Percentiles rank a stretch among this genome's conserved stretches.
Evolutionary conservation across 1,140 invertebrate species (phyloP).

Genomic region (Ceratina japonica): DNA sequence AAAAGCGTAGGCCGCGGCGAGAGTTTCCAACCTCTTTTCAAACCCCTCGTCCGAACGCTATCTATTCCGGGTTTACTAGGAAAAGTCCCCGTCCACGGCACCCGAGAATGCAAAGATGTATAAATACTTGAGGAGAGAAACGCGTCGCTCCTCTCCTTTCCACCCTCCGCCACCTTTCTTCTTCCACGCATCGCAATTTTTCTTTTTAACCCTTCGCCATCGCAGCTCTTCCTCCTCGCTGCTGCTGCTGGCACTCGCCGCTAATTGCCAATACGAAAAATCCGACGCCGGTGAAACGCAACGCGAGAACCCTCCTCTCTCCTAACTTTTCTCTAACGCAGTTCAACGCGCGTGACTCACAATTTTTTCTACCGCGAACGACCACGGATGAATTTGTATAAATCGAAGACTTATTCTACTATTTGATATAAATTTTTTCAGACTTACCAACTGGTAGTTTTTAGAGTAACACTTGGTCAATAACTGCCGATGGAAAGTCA

Average conservation of each 20-base stretch:
- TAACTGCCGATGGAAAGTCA: too few relatives aligned
- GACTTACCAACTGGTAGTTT: too few relatives aligned
- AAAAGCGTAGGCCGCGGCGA: background rate
- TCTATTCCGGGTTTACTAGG: conserved; percentile 73
- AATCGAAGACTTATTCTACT: background rate
- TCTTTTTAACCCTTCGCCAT: conserved; percentile 1
- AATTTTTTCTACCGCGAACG: too few relatives aligned
- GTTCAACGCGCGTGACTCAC: conserved; percentile 50
- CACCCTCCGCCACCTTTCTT: background rate
- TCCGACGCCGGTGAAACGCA: conserved; percentile 42
- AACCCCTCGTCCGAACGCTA: conserved; percentile 29
- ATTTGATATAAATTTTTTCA: too few relatives aligned
- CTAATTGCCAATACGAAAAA: conserved; percentile 67
- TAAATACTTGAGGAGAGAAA: conserved; percentile 58
- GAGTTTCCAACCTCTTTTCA: conserved; percentile 37
- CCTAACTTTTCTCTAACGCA: conserved; percentile 40
- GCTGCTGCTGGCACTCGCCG: conserved; percentile 29
- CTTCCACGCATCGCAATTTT: background rate
- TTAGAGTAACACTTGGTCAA: too few relatives aligned
- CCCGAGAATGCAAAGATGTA: conserved; percentile 55
- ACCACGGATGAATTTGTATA: conserved; percentile 18
- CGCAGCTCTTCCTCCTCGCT: background rate
- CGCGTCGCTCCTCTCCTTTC: conserved; percentile 12
- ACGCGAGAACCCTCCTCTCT: conserved; percentile 3
- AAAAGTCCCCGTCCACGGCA: conserved; percentile 64